Base-by-base conservation (phyloP, 2,113 vertebrate genomes). In the Crotophaga sulcirostris region DNA sequence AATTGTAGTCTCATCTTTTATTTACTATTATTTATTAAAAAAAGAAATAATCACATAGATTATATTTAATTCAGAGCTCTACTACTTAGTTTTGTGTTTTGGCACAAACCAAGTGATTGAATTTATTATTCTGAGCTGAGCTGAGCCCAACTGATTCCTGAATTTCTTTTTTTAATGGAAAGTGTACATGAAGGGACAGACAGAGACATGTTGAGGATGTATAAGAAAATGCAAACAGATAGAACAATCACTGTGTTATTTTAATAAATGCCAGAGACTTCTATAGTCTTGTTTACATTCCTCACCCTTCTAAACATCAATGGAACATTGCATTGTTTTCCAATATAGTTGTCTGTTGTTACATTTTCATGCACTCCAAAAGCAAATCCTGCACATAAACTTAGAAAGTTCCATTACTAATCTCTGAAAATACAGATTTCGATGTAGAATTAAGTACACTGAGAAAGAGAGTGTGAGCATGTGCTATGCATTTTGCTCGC, bases 161-260 rank as follows among this genome's bases (percentile, higher is more conserved):
- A 84, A 38, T 67, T 95, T 45, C 10, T 66, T 67, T 69, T 75
- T 68, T 52, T 25, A 36, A 49, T 12, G 31, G 72, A 94, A 95
- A 70, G 68, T 47, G n/a, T 89, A 81, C 49, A 54, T 23, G 90
- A 95, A 97, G 74, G 87, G 86, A 87, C 88, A 94, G 94, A 95
- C 77, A 88, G 90, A 95, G 72, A 87, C 84, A 76, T 19, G 38
- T 59, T 93, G 93, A 96, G 94, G 95, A 95, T 78, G 73, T 90
- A 15, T 68, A 63, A 82, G 90, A 93, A 96, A 94, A 96, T 86
- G 66, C 70, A 76, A 96, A 94, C 79, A 89, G 75, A 78, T 16
- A 80, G 93, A 97, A 96, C 89, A 95, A 95, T 96, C 95, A 93
- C 92, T 94, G 86, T 91, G 94, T 95, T 92, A 87, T 69, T 94